Conservation (phyloP, 2,113 vertebrate genomes). For the Pelvicachromis taeniatus region DNA sequence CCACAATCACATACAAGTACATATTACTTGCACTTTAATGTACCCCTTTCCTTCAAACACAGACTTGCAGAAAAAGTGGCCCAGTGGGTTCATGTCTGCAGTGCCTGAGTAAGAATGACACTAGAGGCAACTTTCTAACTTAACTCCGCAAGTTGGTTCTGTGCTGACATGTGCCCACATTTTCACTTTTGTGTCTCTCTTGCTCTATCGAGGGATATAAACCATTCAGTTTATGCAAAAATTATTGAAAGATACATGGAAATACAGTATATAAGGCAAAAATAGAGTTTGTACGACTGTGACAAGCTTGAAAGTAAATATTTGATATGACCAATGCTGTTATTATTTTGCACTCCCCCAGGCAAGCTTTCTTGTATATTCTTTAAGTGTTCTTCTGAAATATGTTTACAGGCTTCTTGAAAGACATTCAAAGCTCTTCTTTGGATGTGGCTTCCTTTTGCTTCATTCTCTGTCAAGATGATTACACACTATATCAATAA, state of each 20-base stretch:
- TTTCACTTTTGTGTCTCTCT: background rate
- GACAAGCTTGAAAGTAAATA: background rate
- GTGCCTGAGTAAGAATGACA: slow-evolving; percentile 10
- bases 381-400: background rate
- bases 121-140: slow-evolving; percentile 15
- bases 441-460: rapidly evolving
- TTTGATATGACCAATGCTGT: background rate
- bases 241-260: background rate
- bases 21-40: slow-evolving; percentile 59
- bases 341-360: background rate
- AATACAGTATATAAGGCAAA: background rate
- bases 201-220: background rate
- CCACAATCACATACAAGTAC: slow-evolving; percentile 60
- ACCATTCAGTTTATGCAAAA: background rate
- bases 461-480: background rate
- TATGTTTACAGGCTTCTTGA: background rate
- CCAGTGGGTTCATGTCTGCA: slow-evolving; percentile 22
- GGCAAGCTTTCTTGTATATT: background rate
- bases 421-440: background rate
- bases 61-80: slow-evolving; percentile 10
- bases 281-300: background rate
- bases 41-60: slow-evolving; percentile 42
- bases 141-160: background rate
- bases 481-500: background rate
- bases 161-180: background rate